A percentile compares a stretch with the other conserved stretches of the same genome.
phyloP scores from a whole-genome alignment of 2,113 vertebrate species.

The Peucedramus taeniatus region DNA sequence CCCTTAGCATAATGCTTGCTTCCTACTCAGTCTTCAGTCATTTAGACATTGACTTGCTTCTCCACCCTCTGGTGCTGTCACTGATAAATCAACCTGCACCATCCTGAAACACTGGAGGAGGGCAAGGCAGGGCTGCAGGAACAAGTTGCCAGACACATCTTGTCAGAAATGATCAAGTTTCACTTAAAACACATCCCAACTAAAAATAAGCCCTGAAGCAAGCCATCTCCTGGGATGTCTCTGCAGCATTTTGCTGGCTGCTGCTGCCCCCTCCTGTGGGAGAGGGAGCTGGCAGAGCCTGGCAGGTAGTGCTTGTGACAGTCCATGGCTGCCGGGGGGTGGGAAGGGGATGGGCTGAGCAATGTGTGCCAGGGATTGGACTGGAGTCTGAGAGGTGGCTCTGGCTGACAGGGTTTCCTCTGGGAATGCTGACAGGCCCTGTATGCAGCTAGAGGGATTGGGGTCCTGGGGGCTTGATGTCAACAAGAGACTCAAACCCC shows the following conservation, averaged over 20 bases:
- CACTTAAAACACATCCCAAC: background rate
- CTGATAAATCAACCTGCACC: background rate
- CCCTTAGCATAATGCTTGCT: background rate
- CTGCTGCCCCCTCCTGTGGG: slow-evolving; percentile 51
- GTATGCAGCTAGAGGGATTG: background rate
- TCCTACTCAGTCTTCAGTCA: background rate
- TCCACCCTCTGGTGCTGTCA: background rate
- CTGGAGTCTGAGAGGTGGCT: background rate
- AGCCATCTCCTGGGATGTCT: background rate
- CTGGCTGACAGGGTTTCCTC: background rate
- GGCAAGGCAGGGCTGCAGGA: background rate
- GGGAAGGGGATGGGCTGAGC: background rate
- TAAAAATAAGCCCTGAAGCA: background rate
- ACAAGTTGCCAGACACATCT: background rate
- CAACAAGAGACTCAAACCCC: background rate
- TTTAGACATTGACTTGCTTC: background rate
- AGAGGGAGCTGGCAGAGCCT: background rate
- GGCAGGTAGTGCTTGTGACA: background rate
- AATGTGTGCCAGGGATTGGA: rapidly evolving
- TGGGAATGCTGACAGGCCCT: background rate
- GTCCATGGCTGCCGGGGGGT: background rate
- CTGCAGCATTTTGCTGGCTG: background rate
- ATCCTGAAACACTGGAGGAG: background rate
- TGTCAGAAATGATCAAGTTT: background rate
- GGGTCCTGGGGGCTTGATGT: background rate